A percentile compares a stretch with the other conserved stretches of the same genome.
phyloP scores from a whole-genome alignment of 2,888 invertebrate genomes.

The Zygogramma bicolorata region DNA sequence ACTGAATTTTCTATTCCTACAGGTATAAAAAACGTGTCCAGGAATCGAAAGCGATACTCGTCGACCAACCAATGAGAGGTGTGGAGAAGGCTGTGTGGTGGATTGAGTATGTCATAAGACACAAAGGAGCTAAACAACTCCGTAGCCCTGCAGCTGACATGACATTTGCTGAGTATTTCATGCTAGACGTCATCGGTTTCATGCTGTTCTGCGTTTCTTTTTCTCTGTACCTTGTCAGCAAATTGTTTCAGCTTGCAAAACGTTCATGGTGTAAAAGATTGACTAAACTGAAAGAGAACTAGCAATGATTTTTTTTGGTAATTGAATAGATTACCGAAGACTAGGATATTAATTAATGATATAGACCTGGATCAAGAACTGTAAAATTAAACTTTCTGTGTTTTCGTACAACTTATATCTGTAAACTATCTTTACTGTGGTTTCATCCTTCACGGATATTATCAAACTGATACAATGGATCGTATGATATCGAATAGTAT shows the following conservation, averaged over 20 bases:
- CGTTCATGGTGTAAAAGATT: not conserved
- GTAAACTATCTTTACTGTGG: too few species aligned
- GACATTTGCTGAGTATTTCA: conserved; percentile 64
- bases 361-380: too few species aligned
- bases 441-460: too few species aligned
- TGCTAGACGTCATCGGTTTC: conserved; percentile 61
- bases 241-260: not conserved
- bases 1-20: not conserved
- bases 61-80: conserved; percentile 48
- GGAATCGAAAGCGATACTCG: conserved; percentile 33
- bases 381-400: too few species aligned
- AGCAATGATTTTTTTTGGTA: too few species aligned
- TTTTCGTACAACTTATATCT: too few species aligned
- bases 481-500: too few species aligned
- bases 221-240: not conserved
- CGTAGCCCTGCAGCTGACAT: conserved; percentile 66
- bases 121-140: conserved; percentile 65
- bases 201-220: not conserved
- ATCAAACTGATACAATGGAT: too few species aligned
- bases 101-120: conserved; percentile 50
- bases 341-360: too few species aligned
- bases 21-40: conserved; percentile 45
- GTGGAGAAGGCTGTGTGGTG: conserved; percentile 54
- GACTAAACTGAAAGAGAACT: not conserved
- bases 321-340: too few species aligned